Conservation (phyloP, 1,140 invertebrate species). For the Cepaea nemoralis region DNA sequence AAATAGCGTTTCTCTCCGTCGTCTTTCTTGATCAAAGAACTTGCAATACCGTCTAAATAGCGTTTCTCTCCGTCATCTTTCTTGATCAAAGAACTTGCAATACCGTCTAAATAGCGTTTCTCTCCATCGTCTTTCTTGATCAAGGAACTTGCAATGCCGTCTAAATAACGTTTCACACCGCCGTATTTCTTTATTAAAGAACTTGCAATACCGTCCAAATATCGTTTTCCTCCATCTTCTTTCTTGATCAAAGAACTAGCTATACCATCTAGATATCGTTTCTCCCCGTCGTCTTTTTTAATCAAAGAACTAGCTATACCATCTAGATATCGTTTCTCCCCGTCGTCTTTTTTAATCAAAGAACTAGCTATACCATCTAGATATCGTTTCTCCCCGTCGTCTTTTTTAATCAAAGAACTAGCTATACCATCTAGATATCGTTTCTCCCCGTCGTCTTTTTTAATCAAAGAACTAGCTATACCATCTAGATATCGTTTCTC, state of each 20-base stretch:
- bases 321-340: conserved; percentile 1
- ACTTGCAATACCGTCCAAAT: conserved; percentile 5
- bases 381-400: not conserved
- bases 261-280: conserved; percentile 1
- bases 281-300: not conserved
- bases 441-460: conserved; percentile 4
- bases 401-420: not conserved
- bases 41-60: not conserved
- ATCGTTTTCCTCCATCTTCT: not conserved
- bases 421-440: not conserved
- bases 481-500: not conserved
- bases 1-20: not conserved
- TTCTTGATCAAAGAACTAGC: not conserved
- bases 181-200: not conserved
- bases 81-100: not conserved
- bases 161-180: not conserved
- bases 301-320: conserved; percentile 2
- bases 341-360: not conserved
- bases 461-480: conserved; percentile 1
- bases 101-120: conserved; percentile 4
- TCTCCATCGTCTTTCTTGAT: not conserved
- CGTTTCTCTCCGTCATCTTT: conserved; percentile 2
- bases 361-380: conserved; percentile 1
- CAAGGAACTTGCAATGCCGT: not conserved
- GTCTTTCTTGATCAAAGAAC: not conserved